Evolutionary conservation across 2,113 vertebrate genomes (phyloP), one percentile per base, ranked within the genome.

Genomic region (Rana temporaria): DNA sequence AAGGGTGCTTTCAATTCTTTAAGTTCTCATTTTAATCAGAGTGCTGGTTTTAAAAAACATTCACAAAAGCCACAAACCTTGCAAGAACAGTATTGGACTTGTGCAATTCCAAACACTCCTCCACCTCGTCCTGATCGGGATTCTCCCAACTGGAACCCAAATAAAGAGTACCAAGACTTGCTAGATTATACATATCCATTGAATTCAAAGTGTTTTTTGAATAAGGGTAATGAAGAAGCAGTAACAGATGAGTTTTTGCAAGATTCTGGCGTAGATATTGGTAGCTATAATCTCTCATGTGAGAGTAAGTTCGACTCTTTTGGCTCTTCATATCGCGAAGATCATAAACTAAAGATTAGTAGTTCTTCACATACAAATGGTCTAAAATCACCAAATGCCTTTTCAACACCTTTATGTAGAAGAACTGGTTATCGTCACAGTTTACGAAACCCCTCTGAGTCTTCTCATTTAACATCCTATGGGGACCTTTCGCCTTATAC

Each of bases 141-240:
- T 15, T 96, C 94, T 0, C 91, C 94, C 0, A 88, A 84, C 73
- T 97, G 96, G 97, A 87, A 98, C 85, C 96, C 97, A 19, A 88
- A 93, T 83, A 93, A 91, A 38, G 97, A 98, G 65, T 99, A 99
- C 0, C 91, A 96, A 88, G 93, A 93, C 30, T 86, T 99, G 83
- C 91, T 99, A 65, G 95, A 99, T 87, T 99, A 98, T 17, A 96
- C 96, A 1, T 99, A 99, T 65, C 98, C 97, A 0, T 85, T 99
- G 60, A 95, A 91, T 89, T 93, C 96, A 0, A 91, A 89, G 34
- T 87, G 90, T 74, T 85, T 12, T 53, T 82, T 86, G 84, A 85
- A 69, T 60, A 91, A 90, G 84, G 74, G 85, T 38, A 59, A 63
- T 14, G 87, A 86, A 19, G 81, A 85, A 65, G 79, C 57, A 0